A percentile compares a stretch with the other conserved stretches of the same genome.
These are phyloP conservation scores for Daphoenositta chrysoptera DNA, from an alignment of 2,113 vertebrate species.

Conservation along the genomic window DNA sequence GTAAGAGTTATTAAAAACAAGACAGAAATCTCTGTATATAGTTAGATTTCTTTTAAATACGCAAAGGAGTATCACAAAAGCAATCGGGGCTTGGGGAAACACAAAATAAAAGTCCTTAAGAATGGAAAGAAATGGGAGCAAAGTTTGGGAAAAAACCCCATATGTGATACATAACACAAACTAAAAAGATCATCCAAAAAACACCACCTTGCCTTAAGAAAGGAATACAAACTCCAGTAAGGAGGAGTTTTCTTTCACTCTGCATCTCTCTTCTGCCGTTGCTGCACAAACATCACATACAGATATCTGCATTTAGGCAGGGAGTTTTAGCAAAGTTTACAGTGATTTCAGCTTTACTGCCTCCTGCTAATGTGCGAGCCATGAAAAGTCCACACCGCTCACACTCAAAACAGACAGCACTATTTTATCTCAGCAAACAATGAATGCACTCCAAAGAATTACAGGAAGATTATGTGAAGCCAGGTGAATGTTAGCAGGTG, in stretches of 20 bases:
- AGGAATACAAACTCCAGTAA: not conserved
- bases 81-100: not conserved
- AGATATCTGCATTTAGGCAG: not conserved
- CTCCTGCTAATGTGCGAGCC: not conserved
- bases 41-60: not conserved
- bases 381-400: not conserved
- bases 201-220: not conserved
- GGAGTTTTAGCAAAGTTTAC: not conserved
- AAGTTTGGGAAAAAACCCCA: not conserved
- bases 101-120: not conserved
- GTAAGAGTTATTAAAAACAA: not conserved
- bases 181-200: not conserved
- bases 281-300: not conserved
- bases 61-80: not conserved
- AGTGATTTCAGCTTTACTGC: not conserved
- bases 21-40: not conserved
- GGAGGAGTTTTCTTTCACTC: not conserved
- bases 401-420: not conserved
- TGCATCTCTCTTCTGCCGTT: not conserved
- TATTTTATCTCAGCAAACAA: not conserved
- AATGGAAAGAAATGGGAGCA: not conserved
- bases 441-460: not conserved
- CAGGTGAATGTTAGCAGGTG: not conserved
- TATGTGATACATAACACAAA: not conserved
- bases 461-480: not conserved